Base-by-base conservation (phyloP, 2,113 vertebrate species). In the Bufo gargarizans region DNA sequence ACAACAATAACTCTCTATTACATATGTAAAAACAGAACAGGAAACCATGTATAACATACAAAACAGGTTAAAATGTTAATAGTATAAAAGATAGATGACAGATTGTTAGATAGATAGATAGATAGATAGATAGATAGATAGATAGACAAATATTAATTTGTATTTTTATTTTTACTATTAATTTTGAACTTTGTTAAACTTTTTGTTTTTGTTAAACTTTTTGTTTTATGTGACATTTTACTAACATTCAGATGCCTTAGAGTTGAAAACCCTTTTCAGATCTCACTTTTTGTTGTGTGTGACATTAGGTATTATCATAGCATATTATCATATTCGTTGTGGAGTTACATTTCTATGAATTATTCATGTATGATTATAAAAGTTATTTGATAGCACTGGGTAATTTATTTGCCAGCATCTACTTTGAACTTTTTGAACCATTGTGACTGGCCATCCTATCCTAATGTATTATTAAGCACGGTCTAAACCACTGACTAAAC, bases 121-220 rank as follows among this genome's bases (percentile, higher is more conserved):
- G 45, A 77, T 77, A 77, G 49, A 78, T 78, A 78, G 17, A 78
- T 82, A 82, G 12, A 82, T 82, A 63, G 4, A 82, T 82, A 82
- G 67, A 69, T 69, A 69, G 67, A 69, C 33, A 43, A 22, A 69
- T 69, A 3, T 7, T 10, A 2, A 67, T 1, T 47, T 17, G 6
- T 33, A 33, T 33, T 3, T 67, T 22, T 22, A 10, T 67, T 65
- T 65, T 65, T 65, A 12, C 14, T 67, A 67, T 63, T 20, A 63
- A 20, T 63, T 63, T 63, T 6, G 8, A 20, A 4, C 5, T 63
- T 63, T 20, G 19, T 63, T 4, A 20, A 63, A 19, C 7, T 19
- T 49, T 49, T 71, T 47, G 17, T 47, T 7, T 47, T 19, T 19
- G 47, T 6, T 74, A 45, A 45, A 0, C 4, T 1, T 45, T 72